These are phyloP conservation scores for Alaudala cheleensis DNA, from an alignment of 2,113 vertebrate species.

Conservation along the genomic window DNA sequence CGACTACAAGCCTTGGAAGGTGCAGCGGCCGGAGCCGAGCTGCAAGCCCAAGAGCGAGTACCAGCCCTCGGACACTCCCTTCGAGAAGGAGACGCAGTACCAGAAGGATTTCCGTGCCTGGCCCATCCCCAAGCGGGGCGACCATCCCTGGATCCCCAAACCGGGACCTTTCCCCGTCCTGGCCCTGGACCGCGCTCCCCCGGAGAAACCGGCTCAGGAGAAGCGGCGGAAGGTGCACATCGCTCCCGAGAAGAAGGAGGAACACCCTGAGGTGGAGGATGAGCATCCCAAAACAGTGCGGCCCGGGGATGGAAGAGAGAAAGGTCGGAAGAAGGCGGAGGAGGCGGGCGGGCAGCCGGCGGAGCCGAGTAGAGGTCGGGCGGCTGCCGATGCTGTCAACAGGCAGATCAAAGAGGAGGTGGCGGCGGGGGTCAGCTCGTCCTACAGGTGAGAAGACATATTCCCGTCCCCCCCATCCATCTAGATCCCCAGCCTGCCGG, in stretches of 20 bases:
- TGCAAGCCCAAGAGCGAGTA: slow-evolving; percentile 93
- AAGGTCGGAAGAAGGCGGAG: slow-evolving; percentile 37
- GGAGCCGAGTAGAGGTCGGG: slow-evolving; percentile 76
- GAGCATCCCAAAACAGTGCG: not conserved
- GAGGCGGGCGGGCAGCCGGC: not conserved
- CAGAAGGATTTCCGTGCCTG: slow-evolving; percentile 96
- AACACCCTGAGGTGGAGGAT: not conserved
- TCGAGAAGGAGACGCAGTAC: slow-evolving; percentile 94
- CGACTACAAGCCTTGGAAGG: slow-evolving; percentile 93
- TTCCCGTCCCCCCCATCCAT: too few species aligned
- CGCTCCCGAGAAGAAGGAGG: not conserved
- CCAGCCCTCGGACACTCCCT: slow-evolving; percentile 88
- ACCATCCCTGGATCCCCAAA: slow-evolving; percentile 96
- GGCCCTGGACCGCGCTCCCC: not conserved
- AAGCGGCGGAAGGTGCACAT: not conserved
- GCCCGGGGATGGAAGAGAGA: slow-evolving; percentile 41
- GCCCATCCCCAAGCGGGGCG: slow-evolving; percentile 89
- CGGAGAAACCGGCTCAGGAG: slow-evolving; percentile 64
- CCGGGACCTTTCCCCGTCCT: slow-evolving; percentile 60
- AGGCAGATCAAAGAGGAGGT: slow-evolving; percentile 90
- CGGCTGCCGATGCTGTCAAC: slow-evolving; percentile 87
- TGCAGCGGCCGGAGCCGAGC: slow-evolving; percentile 87
- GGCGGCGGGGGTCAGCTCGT: slow-evolving; percentile 77
- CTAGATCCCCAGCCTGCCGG: not conserved
- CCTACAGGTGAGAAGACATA: slow-evolving; percentile 85